A percentile compares a stretch with the other conserved stretches of the same genome.
Conservation (phyloP, 2,888 invertebrate genomes). For the Ditylenchus weischeri region DNA sequence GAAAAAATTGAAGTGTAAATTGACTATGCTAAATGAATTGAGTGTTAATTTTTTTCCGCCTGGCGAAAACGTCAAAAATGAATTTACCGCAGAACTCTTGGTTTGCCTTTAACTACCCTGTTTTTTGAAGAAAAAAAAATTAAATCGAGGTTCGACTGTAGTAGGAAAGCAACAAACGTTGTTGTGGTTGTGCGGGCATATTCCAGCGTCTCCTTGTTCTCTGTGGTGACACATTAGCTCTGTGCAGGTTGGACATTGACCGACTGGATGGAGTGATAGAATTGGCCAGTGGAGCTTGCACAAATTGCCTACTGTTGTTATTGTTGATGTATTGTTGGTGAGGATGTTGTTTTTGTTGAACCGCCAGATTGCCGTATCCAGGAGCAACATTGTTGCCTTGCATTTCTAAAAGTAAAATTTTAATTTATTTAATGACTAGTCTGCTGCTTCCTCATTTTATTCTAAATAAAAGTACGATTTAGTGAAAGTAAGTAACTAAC, state of each 20-base stretch:
- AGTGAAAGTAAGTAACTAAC: not conserved
- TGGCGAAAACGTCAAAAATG: no score
- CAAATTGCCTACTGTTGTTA: not conserved
- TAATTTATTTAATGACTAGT: constrained; percentile 5
- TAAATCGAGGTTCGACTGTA: not conserved
- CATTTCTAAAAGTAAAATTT: not conserved
- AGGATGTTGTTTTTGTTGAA: constrained; percentile 17
- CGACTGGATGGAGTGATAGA: constrained; percentile 24
- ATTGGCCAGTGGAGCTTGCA: not conserved
- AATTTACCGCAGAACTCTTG: no score
- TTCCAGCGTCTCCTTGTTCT: constrained; percentile 20
- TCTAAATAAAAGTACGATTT: not conserved
- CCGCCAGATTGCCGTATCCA: not conserved
- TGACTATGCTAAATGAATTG: no score
- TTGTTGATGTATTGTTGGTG: constrained; percentile 11
- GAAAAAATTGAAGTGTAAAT: no score
- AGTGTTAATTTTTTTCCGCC: no score
- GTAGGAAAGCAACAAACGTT: not conserved
- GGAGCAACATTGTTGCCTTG: constrained; percentile 1
- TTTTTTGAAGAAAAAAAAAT: no score
- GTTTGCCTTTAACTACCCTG: no score
- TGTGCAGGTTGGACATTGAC: constrained; percentile 41
- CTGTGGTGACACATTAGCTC: constrained; percentile 33
- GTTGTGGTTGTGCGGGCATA: constrained; percentile 11
- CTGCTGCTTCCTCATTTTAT: constrained; percentile 1